These are phyloP conservation scores for Electrophaes corylata DNA, from an alignment of 2,888 invertebrate species.

Conservation along the genomic window DNA sequence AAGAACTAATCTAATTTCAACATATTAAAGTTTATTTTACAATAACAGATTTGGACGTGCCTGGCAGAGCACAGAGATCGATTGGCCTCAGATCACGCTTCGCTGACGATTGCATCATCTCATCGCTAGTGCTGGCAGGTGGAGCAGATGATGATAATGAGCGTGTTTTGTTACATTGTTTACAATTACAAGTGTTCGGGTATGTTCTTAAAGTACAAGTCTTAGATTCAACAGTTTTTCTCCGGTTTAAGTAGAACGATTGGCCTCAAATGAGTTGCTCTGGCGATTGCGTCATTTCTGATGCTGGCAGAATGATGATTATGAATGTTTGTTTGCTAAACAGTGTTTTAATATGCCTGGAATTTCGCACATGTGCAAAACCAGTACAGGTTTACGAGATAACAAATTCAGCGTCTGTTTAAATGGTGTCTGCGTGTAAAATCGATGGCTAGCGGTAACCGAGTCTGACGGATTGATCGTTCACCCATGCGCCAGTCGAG, in stretches of 20 bases:
- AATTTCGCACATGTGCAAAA: conserved; percentile 1
- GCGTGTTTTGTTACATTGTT: conserved; percentile 18
- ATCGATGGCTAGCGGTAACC: conserved; percentile 34
- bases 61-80: conserved; percentile 38
- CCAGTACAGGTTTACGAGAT: background rate
- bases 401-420: background rate
- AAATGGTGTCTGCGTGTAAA: conserved; percentile 26
- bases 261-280: conserved; percentile 50
- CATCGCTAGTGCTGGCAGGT: conserved; percentile 46
- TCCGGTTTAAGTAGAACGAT: conserved; percentile 43
- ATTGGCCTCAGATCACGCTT: conserved; percentile 53
- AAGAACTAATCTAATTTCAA: background rate
- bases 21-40: conserved; percentile 3
- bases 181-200: conserved; percentile 8
- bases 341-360: background rate
- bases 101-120: conserved; percentile 49
- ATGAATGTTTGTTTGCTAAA: conserved; percentile 36
- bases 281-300: conserved; percentile 48
- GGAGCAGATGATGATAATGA: conserved; percentile 39
- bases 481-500: conserved; percentile 39
- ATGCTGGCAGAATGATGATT: conserved; percentile 38
- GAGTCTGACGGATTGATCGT: conserved; percentile 42
- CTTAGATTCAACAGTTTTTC: background rate
- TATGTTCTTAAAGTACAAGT: background rate
- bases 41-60: conserved; percentile 14